Conservation (phyloP, 2,113 vertebrate species). For the Nycticryphes semicollaris region DNA sequence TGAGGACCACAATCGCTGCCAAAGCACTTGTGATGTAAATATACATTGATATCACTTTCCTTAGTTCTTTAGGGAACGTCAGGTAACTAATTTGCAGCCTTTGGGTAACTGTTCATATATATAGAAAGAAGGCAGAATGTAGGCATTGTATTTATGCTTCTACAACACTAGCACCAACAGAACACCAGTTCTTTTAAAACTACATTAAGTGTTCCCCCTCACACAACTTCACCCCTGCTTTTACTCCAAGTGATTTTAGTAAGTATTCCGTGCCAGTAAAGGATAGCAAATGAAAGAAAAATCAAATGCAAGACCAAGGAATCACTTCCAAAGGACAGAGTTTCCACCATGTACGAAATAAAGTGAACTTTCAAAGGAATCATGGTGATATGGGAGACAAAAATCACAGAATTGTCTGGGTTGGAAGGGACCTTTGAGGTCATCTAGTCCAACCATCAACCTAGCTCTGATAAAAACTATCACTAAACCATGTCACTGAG, state of each 20-base stretch:
- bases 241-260: background rate
- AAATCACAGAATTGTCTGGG: too few relatives aligned
- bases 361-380: background rate
- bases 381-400: fast-evolving
- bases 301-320: background rate
- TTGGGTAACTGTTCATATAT: background rate
- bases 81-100: background rate
- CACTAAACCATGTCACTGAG: too few relatives aligned
- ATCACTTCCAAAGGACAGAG: background rate
- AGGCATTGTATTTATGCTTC: background rate
- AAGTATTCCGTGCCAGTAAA: background rate
- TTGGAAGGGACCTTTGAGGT: too few relatives aligned
- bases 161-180: background rate
- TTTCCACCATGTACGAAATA: background rate
- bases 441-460: too few relatives aligned
- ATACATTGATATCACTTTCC: background rate
- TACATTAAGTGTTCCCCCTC: background rate
- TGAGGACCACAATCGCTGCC: background rate
- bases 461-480: too few relatives aligned
- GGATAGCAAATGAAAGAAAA: background rate
- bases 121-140: background rate
- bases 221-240: background rate
- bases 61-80: background rate
- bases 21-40: background rate
- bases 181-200: background rate